phyloP scores from a whole-genome alignment of 2,888 invertebrate genomes.

The Erebia aethiops region DNA sequence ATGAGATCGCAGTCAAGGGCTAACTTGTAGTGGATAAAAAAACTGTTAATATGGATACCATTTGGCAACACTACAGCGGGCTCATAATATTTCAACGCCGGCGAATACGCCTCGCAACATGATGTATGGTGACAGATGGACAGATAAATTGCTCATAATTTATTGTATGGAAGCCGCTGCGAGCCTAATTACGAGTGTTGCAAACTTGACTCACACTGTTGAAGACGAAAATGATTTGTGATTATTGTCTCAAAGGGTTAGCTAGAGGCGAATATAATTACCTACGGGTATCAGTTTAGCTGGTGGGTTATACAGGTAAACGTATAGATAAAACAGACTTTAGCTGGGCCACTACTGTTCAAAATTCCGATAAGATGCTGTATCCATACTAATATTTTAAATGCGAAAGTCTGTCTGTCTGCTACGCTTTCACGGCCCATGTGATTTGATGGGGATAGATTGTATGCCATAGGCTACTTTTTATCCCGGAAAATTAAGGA shows the following conservation, averaged over 20 bases:
- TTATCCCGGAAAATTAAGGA: too few relatives aligned
- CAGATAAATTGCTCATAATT: conserved; percentile 82
- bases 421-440: too few relatives aligned
- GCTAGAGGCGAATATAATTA: conserved; percentile 30
- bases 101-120: conserved; percentile 65
- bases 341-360: too few relatives aligned
- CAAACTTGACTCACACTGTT: conserved; percentile 52
- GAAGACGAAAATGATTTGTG: conserved; percentile 48
- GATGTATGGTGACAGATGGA: conserved; percentile 79
- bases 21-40: too few relatives aligned
- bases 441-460: too few relatives aligned
- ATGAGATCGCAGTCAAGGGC: too few relatives aligned
- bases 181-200: conserved; percentile 70
- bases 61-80: conserved; percentile 46
- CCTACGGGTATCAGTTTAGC: conserved; percentile 15
- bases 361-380: too few relatives aligned
- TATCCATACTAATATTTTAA: too few relatives aligned
- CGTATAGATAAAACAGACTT: too few relatives aligned
- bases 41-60: too few relatives aligned
- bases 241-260: conserved; percentile 41
- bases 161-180: conserved; percentile 71
- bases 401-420: too few relatives aligned
- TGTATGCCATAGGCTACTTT: too few relatives aligned
- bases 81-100: conserved; percentile 76
- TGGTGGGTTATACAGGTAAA: conserved; percentile 1